Evolutionary conservation across 2,888 invertebrate genomes (phyloP).

Genomic region (Thecocarcelia acutangulata): DNA sequence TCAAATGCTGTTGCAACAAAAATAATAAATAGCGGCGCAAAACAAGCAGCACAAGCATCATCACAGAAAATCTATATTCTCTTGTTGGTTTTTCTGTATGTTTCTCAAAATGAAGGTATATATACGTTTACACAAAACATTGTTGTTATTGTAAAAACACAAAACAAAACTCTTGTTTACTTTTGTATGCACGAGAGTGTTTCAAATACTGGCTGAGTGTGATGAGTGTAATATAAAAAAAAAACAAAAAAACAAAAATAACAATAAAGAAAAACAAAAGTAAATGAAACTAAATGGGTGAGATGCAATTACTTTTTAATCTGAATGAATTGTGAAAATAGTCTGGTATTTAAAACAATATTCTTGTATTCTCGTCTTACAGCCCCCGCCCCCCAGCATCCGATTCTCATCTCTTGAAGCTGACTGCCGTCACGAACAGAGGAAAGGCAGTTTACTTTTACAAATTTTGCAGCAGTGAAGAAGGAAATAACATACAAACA

Average conservation of each 20-base stretch:
- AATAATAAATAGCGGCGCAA: not conserved
- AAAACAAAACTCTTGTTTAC: slow-evolving; percentile 6
- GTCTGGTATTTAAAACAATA: slow-evolving; percentile 68
- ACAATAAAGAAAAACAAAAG: slow-evolving; percentile 20
- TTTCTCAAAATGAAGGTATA: not conserved
- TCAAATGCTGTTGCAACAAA: slow-evolving; percentile 37
- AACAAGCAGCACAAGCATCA: slow-evolving; percentile 9
- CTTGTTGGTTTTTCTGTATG: not conserved
- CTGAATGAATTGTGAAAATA: slow-evolving; percentile 68
- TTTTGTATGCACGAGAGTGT: not conserved
- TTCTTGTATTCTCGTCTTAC: slow-evolving; percentile 47
- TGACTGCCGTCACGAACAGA: not conserved
- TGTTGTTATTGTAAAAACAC: slow-evolving; percentile 36
- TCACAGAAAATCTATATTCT: not conserved
- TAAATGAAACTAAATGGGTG: slow-evolving; percentile 63
- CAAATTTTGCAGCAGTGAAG: not conserved
- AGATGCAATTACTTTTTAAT: slow-evolving; percentile 68
- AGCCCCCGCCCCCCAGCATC: not conserved
- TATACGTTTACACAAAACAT: not conserved
- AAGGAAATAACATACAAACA: not conserved
- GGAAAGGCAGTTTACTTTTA: slow-evolving; percentile 19
- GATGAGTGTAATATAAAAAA: not conserved
- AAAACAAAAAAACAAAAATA: not conserved
- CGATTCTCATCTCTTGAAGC: not conserved
- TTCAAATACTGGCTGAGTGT: slow-evolving; percentile 4